Percentiles rank a stretch among this genome's conserved stretches.
Conservation (phyloP, 1,140 invertebrate genomes). For the Drosophila leontia region DNA sequence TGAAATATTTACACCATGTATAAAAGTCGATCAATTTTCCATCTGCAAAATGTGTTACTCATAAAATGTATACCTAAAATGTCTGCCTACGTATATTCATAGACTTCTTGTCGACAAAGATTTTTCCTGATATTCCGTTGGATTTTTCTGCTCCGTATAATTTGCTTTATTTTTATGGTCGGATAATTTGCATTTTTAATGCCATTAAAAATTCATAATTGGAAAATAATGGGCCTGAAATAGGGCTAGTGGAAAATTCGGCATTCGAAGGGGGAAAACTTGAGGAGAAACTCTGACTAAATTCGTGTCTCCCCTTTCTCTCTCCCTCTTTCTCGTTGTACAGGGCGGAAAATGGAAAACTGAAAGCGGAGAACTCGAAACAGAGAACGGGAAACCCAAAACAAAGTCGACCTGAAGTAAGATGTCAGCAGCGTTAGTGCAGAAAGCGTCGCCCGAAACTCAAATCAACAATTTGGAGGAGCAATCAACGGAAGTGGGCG, state of each 20-base stretch:
- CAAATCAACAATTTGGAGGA: conserved; percentile 19
- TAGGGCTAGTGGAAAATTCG: conserved; percentile 18
- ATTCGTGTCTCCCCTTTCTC: conserved; percentile 2
- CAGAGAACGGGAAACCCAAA: conserved; percentile 43
- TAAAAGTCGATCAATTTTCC: conserved; percentile 4
- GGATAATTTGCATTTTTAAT: conserved; percentile 67
- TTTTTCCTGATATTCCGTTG: conserved; percentile 32
- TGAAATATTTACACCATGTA: conserved; percentile 1
- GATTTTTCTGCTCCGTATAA: conserved; percentile 22
- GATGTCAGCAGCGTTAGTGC: conserved; percentile 35
- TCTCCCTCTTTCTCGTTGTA: background rate
- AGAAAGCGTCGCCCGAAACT: conserved; percentile 28
- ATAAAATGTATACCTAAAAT: conserved; percentile 17
- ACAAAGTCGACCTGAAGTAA: conserved; percentile 42
- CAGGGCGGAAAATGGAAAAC: conserved; percentile 60
- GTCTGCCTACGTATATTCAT: conserved; percentile 15
- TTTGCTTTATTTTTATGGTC: conserved; percentile 57
- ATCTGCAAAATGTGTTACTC: conserved; percentile 19
- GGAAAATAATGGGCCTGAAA: conserved; percentile 60
- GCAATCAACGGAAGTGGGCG: conserved; percentile 25
- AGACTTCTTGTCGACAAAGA: conserved; percentile 33
- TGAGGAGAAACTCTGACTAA: conserved; percentile 36
- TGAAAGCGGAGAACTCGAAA: conserved; percentile 25
- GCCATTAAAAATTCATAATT: conserved; percentile 75
- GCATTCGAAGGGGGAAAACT: conserved; percentile 6